phyloP scores from a whole-genome alignment of 2,888 invertebrate species.

The Rhagonycha lutea region DNA sequence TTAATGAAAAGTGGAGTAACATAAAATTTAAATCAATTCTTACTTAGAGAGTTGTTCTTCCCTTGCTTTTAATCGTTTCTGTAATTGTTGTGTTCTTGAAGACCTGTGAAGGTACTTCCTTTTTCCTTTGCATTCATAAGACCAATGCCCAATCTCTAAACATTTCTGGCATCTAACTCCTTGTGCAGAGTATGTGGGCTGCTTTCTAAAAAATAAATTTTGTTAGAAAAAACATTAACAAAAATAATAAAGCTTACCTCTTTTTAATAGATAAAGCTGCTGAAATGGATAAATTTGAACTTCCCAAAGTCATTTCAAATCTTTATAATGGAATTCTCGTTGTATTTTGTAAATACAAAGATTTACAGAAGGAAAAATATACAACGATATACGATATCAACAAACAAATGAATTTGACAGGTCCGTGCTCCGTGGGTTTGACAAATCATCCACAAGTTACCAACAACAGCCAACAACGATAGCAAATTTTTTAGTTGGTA shows the following conservation, averaged over 20 bases:
- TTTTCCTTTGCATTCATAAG: constrained; percentile 90
- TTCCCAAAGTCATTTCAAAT: background rate
- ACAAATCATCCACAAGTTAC: no score
- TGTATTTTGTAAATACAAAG: background rate
- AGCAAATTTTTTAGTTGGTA: background rate
- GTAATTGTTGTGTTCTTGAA: constrained; percentile 80
- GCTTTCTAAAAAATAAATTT: constrained; percentile 58
- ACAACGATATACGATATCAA: background rate
- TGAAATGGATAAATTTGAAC: background rate
- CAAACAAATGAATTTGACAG: background rate
- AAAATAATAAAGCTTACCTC: background rate
- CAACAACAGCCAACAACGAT: no score
- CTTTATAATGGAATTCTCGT: background rate
- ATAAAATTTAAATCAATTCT: background rate
- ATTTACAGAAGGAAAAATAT: background rate
- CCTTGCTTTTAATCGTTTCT: constrained; percentile 64
- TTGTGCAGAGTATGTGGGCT: constrained; percentile 69
- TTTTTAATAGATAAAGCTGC: background rate
- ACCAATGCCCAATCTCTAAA: constrained; percentile 91
- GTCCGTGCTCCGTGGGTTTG: no score
- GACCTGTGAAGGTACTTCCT: constrained; percentile 84
- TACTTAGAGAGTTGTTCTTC: constrained; percentile 45
- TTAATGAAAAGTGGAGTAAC: background rate
- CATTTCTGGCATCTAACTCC: constrained; percentile 91
- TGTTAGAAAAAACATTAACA: background rate